Conservation (phyloP, 2,113 vertebrate species). For the Crotalus horridus region DNA sequence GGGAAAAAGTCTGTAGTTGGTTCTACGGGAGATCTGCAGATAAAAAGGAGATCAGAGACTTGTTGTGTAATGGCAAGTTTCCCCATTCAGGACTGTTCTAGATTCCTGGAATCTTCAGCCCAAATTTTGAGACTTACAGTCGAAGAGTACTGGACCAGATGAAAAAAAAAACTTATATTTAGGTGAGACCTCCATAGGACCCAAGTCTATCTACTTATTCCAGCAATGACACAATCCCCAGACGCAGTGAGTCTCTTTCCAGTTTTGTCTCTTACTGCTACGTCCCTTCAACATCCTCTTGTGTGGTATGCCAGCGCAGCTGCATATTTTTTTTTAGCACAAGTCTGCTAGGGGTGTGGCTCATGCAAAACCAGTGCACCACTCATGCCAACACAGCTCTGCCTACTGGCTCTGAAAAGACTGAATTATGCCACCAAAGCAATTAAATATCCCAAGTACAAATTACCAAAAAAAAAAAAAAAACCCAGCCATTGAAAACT, state of each 20-base stretch:
- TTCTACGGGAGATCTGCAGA: background rate
- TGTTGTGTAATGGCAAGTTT: background rate
- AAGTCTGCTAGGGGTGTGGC: slow-evolving; percentile 11
- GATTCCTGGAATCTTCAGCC: background rate
- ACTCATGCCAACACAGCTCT: slow-evolving; percentile 7
- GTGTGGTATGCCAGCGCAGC: background rate
- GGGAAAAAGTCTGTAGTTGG: background rate
- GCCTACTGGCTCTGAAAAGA: slow-evolving; percentile 14
- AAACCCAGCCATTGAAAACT: slow-evolving; percentile 35
- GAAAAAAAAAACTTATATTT: background rate
- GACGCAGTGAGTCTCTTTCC: background rate
- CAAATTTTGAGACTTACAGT: background rate
- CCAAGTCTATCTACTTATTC: background rate
- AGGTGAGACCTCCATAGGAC: background rate
- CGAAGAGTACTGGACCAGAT: background rate
- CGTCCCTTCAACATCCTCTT: background rate
- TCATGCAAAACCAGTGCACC: background rate
- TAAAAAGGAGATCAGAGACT: background rate
- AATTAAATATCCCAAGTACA: slow-evolving; percentile 56
- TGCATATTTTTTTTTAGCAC: slow-evolving; percentile 18
- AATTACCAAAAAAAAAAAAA: slow-evolving; percentile 23
- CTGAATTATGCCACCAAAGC: slow-evolving; percentile 26
- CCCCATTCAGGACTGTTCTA: background rate
- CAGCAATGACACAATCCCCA: background rate
- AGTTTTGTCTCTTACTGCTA: background rate